Conservation (phyloP, 2,797 vertebrate species). For the Molossus alvarezi region DNA sequence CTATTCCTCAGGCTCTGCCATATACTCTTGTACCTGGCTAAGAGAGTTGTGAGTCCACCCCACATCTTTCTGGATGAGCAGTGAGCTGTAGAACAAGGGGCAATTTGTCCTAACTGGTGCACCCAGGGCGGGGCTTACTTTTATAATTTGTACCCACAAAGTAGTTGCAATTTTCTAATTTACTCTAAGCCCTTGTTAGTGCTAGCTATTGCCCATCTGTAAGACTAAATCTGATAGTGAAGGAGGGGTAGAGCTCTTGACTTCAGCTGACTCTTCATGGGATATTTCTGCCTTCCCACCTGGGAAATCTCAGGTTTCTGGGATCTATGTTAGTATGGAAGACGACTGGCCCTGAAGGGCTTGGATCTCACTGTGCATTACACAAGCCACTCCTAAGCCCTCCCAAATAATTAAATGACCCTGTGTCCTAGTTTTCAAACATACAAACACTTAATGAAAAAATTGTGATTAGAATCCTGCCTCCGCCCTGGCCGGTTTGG, state of each 20-base stretch:
- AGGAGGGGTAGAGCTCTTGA: neutral
- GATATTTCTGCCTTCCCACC: constrained; percentile 30
- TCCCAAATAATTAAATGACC: constrained; percentile 38
- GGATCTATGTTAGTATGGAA: neutral
- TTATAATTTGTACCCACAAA: constrained; percentile 27
- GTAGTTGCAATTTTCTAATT: neutral
- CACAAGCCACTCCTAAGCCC: neutral
- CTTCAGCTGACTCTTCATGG: neutral
- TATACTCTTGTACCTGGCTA: neutral
- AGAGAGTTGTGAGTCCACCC: neutral
- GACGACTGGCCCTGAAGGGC: neutral
- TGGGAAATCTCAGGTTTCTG: neutral
- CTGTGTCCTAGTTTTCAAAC: neutral
- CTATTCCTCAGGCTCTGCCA: neutral
- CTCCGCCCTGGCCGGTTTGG: too few relatives aligned
- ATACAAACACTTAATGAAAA: constrained; percentile 33
- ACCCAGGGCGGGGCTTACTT: too few relatives aligned
- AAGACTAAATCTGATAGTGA: neutral
- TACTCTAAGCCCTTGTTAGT: neutral
- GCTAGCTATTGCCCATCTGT: neutral
- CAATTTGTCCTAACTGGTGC: neutral
- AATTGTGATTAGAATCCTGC: constrained; percentile 21
- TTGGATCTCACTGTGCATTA: neutral
- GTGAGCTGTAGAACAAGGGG: neutral
- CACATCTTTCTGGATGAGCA: neutral